phyloP scores from a whole-genome alignment of 2,888 invertebrate species.

The Lasioglossum zephyrum region DNA sequence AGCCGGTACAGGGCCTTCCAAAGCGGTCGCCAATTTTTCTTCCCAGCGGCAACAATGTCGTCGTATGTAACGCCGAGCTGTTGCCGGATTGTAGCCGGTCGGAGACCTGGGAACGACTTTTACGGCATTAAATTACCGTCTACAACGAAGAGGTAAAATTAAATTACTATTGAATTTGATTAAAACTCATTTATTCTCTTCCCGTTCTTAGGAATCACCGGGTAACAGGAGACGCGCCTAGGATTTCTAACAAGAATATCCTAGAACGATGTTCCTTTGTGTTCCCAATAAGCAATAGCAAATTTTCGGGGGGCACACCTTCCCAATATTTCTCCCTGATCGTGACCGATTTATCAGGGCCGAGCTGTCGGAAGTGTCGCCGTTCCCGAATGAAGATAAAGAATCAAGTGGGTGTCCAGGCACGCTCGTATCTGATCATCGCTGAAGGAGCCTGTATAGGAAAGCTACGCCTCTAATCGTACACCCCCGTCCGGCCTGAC shows the following conservation, averaged over 20 bases:
- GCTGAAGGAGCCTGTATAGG: conserved; percentile 72
- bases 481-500: conserved; percentile 73
- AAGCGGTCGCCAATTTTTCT: conserved; percentile 61
- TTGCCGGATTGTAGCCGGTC: background rate
- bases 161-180: background rate
- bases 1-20: conserved; percentile 71
- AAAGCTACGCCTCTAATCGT: conserved; percentile 76
- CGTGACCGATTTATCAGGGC: conserved; percentile 63
- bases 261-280: background rate
- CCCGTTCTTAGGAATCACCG: background rate
- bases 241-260: background rate
- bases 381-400: conserved; percentile 56
- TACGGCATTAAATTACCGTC: background rate
- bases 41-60: conserved; percentile 13
- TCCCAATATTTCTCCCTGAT: conserved; percentile 61
- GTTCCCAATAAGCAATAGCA: conserved; percentile 28
- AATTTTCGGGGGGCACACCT: conserved; percentile 44
- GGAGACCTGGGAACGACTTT: background rate
- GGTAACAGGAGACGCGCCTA: background rate
- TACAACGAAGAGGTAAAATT: background rate
- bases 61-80: background rate
- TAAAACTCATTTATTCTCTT: background rate
- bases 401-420: conserved; percentile 62
- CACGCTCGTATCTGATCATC: conserved; percentile 67
- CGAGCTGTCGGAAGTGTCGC: conserved; percentile 66